Evolutionary conservation across 2,888 invertebrate species (phyloP).

Genomic region (Caenorhabditis zanzibari): DNA sequence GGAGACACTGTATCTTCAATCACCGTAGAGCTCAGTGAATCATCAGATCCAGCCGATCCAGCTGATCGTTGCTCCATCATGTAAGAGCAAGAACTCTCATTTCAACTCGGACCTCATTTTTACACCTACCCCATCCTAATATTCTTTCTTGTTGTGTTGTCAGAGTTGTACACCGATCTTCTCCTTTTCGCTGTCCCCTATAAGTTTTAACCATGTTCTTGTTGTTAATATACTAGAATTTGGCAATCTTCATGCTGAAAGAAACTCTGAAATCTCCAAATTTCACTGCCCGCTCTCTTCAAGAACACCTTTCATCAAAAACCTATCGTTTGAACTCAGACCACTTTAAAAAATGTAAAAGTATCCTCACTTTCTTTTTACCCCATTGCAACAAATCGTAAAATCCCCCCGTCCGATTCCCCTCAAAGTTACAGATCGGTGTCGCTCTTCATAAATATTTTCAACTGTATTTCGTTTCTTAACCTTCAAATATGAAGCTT

Average conservation of each 20-base stretch:
- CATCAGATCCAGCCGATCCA: slow-evolving; percentile 72
- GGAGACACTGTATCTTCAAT: slow-evolving; percentile 73
- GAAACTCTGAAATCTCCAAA: slow-evolving; percentile 41
- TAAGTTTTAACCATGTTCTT: slow-evolving; percentile 60
- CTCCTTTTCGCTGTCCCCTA: slow-evolving; percentile 14
- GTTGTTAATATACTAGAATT: slow-evolving; percentile 54
- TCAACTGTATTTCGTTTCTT: slow-evolving; percentile 53
- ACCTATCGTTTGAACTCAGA: slow-evolving; percentile 2
- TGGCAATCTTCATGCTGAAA: slow-evolving; percentile 12
- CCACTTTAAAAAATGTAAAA: slow-evolving; percentile 23
- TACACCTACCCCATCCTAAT: slow-evolving; percentile 34
- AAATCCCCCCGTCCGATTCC: slow-evolving; percentile 14
- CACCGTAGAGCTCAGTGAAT: slow-evolving; percentile 68
- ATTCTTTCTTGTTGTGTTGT: slow-evolving; percentile 61
- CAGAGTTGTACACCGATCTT: slow-evolving; percentile 58
- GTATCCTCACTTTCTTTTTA: slow-evolving; percentile 8
- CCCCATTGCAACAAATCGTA: slow-evolving; percentile 26
- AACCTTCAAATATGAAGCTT: slow-evolving; percentile 26
- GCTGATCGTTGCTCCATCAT: slow-evolving; percentile 81
- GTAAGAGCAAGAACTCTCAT: slow-evolving; percentile 47
- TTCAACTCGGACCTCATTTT: slow-evolving; percentile 18
- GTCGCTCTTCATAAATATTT: slow-evolving; percentile 42
- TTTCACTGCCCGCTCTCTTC: slow-evolving; percentile 45
- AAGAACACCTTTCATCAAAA: slow-evolving; percentile 25
- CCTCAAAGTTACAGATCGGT: slow-evolving; percentile 39